Evolutionary conservation across 1,140 invertebrate species (phyloP).

Genomic region (Orchestia grillus): DNA sequence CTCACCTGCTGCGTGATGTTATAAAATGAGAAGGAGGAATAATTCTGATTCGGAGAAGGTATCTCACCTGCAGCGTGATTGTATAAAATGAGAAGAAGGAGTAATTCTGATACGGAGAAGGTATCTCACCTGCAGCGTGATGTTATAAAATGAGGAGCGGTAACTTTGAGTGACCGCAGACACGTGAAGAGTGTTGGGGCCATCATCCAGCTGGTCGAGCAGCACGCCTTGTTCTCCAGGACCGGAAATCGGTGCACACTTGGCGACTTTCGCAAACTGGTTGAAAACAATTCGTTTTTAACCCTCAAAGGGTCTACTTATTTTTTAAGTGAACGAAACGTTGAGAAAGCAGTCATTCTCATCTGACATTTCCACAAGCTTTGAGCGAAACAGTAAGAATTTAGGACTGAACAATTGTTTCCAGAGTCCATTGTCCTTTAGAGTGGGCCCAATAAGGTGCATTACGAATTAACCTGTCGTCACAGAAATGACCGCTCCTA

Average conservation of each 20-base stretch:
- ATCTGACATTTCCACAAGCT: no score
- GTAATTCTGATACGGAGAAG: background rate
- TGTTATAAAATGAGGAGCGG: background rate
- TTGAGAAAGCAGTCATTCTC: background rate
- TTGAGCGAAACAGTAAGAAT: no score
- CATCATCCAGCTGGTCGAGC: background rate
- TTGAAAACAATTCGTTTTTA: no score
- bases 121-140: conserved; percentile 11
- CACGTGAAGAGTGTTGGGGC: background rate
- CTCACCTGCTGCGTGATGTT: conserved; percentile 22
- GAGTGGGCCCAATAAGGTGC: no score
- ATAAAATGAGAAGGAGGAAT: background rate
- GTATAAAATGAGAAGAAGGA: background rate
- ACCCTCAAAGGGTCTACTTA: no score
- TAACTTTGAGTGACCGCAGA: conserved; percentile 2
- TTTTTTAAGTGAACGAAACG: no score
- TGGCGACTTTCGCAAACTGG: background rate
- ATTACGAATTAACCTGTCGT: background rate
- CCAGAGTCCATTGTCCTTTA: no score
- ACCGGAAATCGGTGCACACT: background rate
- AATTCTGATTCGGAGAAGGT: background rate
- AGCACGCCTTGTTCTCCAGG: background rate
- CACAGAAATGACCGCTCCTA: background rate
- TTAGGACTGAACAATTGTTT: no score
- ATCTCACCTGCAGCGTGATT: conserved; percentile 16